These are phyloP conservation scores for Baronia brevicornis DNA, from an alignment of 2,888 invertebrate species.

Conservation along the genomic window DNA sequence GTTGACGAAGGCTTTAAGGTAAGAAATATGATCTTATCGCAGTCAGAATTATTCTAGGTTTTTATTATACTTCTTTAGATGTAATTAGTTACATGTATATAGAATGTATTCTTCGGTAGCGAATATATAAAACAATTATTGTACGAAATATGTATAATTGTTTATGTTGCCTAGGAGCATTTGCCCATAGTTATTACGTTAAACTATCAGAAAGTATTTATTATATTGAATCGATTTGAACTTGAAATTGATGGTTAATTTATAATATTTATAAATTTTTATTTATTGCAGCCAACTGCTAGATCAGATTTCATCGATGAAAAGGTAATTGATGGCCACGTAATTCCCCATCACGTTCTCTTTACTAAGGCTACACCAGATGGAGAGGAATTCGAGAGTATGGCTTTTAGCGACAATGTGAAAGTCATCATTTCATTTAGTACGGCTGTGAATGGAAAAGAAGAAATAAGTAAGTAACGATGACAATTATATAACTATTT, in stretches of 20 bases:
- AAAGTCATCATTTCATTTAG: constrained; percentile 89
- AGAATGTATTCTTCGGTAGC: too few relatives aligned
- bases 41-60: constrained; percentile 2
- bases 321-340: constrained; percentile 92
- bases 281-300: constrained; percentile 74
- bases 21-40: constrained; percentile 18
- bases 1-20: constrained; percentile 93
- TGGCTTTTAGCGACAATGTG: constrained; percentile 88
- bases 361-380: constrained; percentile 89
- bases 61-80: neutral
- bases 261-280: constrained; percentile 1
- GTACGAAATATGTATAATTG: too few relatives aligned
- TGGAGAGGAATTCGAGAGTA: constrained; percentile 83
- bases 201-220: too few relatives aligned
- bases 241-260: neutral
- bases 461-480: constrained; percentile 77
- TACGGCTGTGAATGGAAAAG: constrained; percentile 80
- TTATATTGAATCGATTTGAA: too few relatives aligned
- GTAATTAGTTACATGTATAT: constrained; percentile 3
- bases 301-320: constrained; percentile 85
- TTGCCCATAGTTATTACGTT: too few relatives aligned
- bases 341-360: constrained; percentile 89
- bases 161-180: too few relatives aligned
- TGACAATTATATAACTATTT: too few relatives aligned
- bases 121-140: constrained; percentile 2